These are phyloP conservation scores for Sceloporus tristichus DNA, from an alignment of 2,113 vertebrate species.

Conservation along the genomic window DNA sequence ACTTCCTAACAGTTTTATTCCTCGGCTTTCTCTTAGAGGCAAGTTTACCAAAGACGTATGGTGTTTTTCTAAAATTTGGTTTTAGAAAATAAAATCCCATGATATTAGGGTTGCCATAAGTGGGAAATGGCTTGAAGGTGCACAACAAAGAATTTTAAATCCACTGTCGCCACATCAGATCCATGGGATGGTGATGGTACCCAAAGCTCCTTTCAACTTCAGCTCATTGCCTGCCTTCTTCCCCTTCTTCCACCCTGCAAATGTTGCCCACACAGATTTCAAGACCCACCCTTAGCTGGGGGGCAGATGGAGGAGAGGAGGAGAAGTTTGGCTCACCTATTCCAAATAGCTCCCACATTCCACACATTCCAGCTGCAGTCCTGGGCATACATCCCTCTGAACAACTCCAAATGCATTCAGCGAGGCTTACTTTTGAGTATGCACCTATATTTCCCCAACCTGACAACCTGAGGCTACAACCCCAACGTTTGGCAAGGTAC, in stretches of 20 bases:
- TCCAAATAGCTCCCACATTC: not conserved
- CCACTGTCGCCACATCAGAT: not conserved
- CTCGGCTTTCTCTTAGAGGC: no score
- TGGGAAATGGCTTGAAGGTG: no score
- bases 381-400: not conserved
- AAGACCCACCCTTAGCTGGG: not conserved
- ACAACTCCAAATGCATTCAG: not conserved
- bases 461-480: no score
- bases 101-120: no score
- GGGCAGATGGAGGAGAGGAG: not conserved
- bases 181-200: not conserved
- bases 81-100: no score
- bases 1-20: no score
- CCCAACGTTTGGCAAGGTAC: not conserved
- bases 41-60: no score
- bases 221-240: not conserved
- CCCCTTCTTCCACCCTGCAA: not conserved
- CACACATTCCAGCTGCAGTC: not conserved
- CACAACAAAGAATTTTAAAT: no score
- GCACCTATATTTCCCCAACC: no score
- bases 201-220: not conserved
- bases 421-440: no score
- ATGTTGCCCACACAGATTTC: not conserved
- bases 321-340: not conserved
- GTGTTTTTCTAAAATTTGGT: no score